Base-by-base conservation (phyloP, 2,888 invertebrate species). In the Ophion obscuratus region DNA sequence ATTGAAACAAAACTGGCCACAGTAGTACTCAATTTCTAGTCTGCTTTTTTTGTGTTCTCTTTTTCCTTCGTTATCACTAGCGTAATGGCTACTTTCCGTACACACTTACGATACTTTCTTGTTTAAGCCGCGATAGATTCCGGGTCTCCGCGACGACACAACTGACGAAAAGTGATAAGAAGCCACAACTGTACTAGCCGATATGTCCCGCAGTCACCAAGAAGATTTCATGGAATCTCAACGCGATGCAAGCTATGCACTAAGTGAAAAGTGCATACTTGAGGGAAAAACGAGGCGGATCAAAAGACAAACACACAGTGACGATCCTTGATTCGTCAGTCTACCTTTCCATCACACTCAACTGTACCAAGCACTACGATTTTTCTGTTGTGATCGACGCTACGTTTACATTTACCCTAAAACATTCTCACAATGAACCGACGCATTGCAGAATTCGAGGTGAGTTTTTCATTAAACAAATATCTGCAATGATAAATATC, bases 151-250 rank as follows among this genome's bases (percentile, higher is more conserved):
- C 53, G 53, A 61, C 14, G 1, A 31, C 67, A 6, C 59, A 14
- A 57, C 77, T 11, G 57, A 61, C 61, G 24, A 20, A 24, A 79
- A 80, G 4, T 7, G 79, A 80, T 70, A 83, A 36, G 24, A 36
- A 68, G 24, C 20, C n/a, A 71, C 20, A 61, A 74, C 68, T 57
- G 40, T 61, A 31, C 71, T 20, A 31, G 64, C 61, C 7, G 53
- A 57, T 77, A 36, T 68, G 62, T 27, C 14, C 24, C 27, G 11
- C 77, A 73, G 73, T 81, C 74, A 81, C 24, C 31, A 31, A 59
- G 74, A 17, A 81, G 74, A 53, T 20, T 77, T 44, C 27, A 74
- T 81, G 67, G 27, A 70, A 80, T 76, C 70, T 61, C 57, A 70
- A 53, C 66, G 62, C 14, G 11, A 11, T 44, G 81, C 73, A 57